Conservation (phyloP, 2,888 invertebrate species). For the Nymphalis c-album region DNA sequence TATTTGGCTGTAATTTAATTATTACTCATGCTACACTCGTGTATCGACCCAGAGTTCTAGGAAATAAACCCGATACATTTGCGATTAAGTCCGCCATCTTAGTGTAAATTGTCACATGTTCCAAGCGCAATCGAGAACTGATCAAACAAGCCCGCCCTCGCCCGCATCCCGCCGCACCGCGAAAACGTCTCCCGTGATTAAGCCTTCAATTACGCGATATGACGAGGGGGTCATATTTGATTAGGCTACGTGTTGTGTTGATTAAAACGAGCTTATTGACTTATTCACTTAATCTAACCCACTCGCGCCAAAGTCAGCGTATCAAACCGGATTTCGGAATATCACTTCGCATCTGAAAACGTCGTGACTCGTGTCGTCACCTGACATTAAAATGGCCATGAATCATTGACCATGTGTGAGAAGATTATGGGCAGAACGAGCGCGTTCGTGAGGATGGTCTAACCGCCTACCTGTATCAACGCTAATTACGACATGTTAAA, state of each 20-base stretch:
- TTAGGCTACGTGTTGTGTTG: constrained; percentile 78
- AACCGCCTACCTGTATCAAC: constrained; percentile 34
- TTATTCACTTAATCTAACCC: constrained; percentile 69
- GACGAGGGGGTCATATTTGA: constrained; percentile 79
- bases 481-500: constrained; percentile 24
- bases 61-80: constrained; percentile 24
- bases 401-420: constrained; percentile 50
- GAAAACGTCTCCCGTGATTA: constrained; percentile 75
- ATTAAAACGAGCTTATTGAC: constrained; percentile 79
- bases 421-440: constrained; percentile 32
- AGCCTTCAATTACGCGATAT: constrained; percentile 78
- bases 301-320: constrained; percentile 46
- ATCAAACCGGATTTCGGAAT: constrained; percentile 56
- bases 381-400: constrained; percentile 64
- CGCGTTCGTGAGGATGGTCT: constrained; percentile 31
- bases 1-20: constrained; percentile 4
- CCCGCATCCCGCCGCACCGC: constrained; percentile 49
- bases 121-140: constrained; percentile 60
- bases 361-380: constrained; percentile 47
- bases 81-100: constrained; percentile 38
- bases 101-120: constrained; percentile 40
- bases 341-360: constrained; percentile 48
- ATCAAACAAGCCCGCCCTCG: constrained; percentile 63
- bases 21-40: not conserved
- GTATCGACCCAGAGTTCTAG: constrained; percentile 3